Evolutionary conservation across 2,797 vertebrate species (phyloP), one percentile per base, ranked within the genome.

Genomic region (Parauchenoglanis ngamensis): DNA sequence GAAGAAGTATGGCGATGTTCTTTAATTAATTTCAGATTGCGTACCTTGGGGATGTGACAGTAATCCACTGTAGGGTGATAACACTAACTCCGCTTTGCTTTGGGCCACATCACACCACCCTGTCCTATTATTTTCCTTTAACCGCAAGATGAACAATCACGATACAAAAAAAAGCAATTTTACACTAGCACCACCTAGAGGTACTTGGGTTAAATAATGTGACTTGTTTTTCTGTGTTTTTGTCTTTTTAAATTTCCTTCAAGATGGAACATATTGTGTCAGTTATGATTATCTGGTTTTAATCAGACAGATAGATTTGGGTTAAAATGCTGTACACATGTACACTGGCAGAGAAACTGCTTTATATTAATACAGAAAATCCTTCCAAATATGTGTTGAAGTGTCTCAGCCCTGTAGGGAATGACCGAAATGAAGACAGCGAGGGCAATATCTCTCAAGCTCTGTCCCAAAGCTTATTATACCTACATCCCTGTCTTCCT

Each of bases 401-500:
- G 46, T 49, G 25, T 76, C 73, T 76, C 23, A 76, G 73, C 44
- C 28, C 25, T 76, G 46, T 75, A 75, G 72, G 72, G 46, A 72
- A 72, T 10, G 19, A 12, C 21, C 6, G 23, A 25, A 73, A 3
- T 73, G 21, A 46, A 73, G 44, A 73, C 46, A 52, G 46, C n/a
- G 46, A n/a, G 12, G 5, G 2, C 12, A 76, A 15, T 52, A 52
- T 75, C 23, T 73, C 17, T 1, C 40, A 11, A 46, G 21, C 67
- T 40, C 40, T 49, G 44, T 76, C 25, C 46, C 23, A 76, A 76
- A 28, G 73, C 73, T 52, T 10, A 76, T 52, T 76, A 76, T 52
- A 3, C 44, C 23, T 76, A 52, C 44, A 76, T 75, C 40, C 35
- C 19, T 21, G 17, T 46, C 40, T 44, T 73, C 10, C 21, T 72